Evolutionary conservation across 2,797 vertebrate species (phyloP), one percentile per base, ranked within the genome.

Genomic region (Acipenser ruthenus): DNA sequence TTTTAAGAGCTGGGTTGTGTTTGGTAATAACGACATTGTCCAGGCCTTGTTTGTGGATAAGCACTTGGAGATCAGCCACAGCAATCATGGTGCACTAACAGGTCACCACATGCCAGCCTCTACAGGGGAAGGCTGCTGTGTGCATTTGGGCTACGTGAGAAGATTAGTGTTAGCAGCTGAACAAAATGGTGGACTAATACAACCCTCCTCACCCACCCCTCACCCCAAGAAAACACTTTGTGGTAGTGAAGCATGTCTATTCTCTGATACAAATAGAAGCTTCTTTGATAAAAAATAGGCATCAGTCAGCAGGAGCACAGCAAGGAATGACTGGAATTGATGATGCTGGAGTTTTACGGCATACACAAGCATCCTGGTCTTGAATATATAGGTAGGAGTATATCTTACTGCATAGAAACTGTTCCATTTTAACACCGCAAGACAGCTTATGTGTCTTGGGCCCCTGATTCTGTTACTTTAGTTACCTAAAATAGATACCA

Each of bases 201-300:
- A n/a, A 58, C n/a, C 7, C 55, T 37, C 37, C 37, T n/a, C 12
- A 55, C 10, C 9, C 9, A 10, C 13, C 10, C 9, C 9, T 10
- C 13, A 48, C 47, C 8, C 7, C 48, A 63, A 48, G 37, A 63
- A 63, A 12, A 48, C 10, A 6, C 48, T 37, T 37, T 49, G 37
- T n/a, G 37, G 37, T 10, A 63, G 8, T 10, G 47, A 8, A 49
- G 47, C 62, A 13, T 47, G 12, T 13, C 63, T 64, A 10, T 15
- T 47, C 48, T 9, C 9, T 8, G 65, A 51, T 60, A 60, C 56
- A 61, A 67, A 56, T 10, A 49, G 65, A 4, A 62, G 60, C 60
- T 15, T 62, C 48, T 52, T 37, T 60, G 65, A 66, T 70, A 70
- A 63, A 70, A 70, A 67, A 70, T 63, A 58, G 49, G 37, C 49